These are phyloP conservation scores for Eulimnadia texana DNA, from an alignment of 1,140 invertebrate species.

Conservation along the genomic window DNA sequence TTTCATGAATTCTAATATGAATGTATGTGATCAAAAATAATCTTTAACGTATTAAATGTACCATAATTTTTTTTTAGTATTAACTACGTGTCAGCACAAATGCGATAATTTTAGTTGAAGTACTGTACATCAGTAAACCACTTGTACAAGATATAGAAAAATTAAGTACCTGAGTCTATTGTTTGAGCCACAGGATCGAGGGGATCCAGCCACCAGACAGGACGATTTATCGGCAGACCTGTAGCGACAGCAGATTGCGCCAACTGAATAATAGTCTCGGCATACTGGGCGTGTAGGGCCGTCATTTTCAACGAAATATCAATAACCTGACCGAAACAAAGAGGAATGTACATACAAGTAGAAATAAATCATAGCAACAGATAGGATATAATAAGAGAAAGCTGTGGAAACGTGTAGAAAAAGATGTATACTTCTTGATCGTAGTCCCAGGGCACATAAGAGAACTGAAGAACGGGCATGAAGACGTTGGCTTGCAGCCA, in stretches of 20 bases:
- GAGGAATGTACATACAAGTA: neutral
- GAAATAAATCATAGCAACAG: too few relatives aligned
- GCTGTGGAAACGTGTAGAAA: neutral
- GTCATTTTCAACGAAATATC: constrained; percentile 49
- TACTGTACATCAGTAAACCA: too few relatives aligned
- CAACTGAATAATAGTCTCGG: constrained; percentile 42
- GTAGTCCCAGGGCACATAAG: constrained; percentile 73
- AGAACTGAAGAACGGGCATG: constrained; percentile 76
- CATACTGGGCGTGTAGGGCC: constrained; percentile 48
- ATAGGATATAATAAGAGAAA: neutral
- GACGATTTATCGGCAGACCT: constrained; percentile 64
- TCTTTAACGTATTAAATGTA: too few relatives aligned
- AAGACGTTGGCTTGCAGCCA: constrained; percentile 79
- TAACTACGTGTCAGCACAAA: too few relatives aligned
- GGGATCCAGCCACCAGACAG: constrained; percentile 81
- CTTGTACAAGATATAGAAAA: neutral
- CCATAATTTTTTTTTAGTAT: too few relatives aligned
- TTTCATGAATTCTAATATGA: too few relatives aligned
- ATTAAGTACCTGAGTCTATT: constrained; percentile 31
- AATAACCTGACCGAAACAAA: constrained; percentile 35
- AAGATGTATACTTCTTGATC: constrained; percentile 40
- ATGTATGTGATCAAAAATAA: too few relatives aligned
- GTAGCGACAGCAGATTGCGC: constrained; percentile 41
- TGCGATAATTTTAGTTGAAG: too few relatives aligned
- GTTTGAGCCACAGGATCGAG: constrained; percentile 43